Percentiles rank a stretch among this genome's conserved stretches.
phyloP scores from a whole-genome alignment of 2,113 vertebrate genomes.

The Apodemus sylvaticus region DNA sequence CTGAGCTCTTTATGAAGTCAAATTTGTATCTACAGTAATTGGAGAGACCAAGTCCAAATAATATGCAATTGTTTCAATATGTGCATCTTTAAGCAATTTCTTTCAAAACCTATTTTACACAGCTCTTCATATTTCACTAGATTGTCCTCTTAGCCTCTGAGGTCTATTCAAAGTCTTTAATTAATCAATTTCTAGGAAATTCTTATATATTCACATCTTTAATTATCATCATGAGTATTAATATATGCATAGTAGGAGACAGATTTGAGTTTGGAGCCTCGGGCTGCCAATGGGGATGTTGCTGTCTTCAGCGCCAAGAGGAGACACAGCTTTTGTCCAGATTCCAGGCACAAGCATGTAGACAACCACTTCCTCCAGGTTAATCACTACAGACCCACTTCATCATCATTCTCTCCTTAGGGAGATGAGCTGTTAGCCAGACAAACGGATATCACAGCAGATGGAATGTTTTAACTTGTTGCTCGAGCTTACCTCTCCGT shows the following conservation, averaged over 20 bases:
- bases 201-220: not conserved
- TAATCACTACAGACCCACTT: not conserved
- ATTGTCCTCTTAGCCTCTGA: not conserved
- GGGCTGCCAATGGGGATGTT: not conserved
- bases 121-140: not conserved
- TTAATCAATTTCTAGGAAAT: slow-evolving; percentile 17
- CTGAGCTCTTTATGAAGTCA: not conserved
- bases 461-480: slow-evolving; percentile 14
- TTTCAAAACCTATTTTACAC: not conserved
- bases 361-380: not conserved
- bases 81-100: not conserved
- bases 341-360: not conserved
- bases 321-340: not conserved
- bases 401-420: not conserved
- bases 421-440: not conserved
- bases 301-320: not conserved
- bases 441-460: not conserved
- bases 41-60: not conserved
- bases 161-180: slow-evolving; percentile 18
- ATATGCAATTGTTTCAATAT: not conserved
- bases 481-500: not conserved
- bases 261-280: not conserved
- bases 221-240: not conserved
- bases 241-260: not conserved
- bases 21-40: not conserved